Base-by-base conservation (phyloP, 2,888 invertebrate species). In the Pachymerium ferrugineum region DNA sequence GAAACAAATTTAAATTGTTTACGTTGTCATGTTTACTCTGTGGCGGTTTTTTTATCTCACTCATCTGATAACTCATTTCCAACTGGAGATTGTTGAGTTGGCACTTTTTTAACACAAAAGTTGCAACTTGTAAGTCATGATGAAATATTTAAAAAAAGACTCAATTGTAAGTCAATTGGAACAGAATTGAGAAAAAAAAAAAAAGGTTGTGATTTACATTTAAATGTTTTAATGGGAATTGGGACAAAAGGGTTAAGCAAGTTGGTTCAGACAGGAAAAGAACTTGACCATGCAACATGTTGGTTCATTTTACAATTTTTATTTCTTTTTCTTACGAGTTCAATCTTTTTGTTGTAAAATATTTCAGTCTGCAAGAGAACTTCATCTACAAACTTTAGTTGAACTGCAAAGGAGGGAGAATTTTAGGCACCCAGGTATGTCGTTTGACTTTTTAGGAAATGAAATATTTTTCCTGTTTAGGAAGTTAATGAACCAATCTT, bases 351-450 rank as follows among this genome's bases (percentile, higher is more conserved):
- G n/a, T n/a, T n/a, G n/a, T n/a, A n/a, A n/a, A n/a, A n/a, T n/a
- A n/a, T 28, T 68, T 1, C 25, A 69, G 69, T 69, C 69, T 31
- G 69, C 69, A 6, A 33, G 76, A n/a, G 77, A 77, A 54, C 72
- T 77, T 38, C 76, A 76, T 73, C 73, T 76, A 74, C 75, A 75
- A 73, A 74, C 76, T 72, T 73, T 76, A 69, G 74, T 74, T 30
- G 77, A 77, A 33, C 75, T 76, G 72, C 76, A 77, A 73, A 74
- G 76, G 74, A 76, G 75, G 75, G 75, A 75, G 54, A 74, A 74
- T 67, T 73, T 75, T 73, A 76, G 76, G 74, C 76, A 76, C 74
- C 74, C 76, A 73, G 77, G 77, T 77, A 22, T 14, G 47, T 67
- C 4, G 8, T 16, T 28, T 67, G 14, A 29, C 6, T 28, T 38